Percentiles rank a stretch among this genome's conserved stretches.
Evolutionary conservation across 2,113 vertebrate genomes (phyloP).

Genomic region (Hiodon tergisus): DNA sequence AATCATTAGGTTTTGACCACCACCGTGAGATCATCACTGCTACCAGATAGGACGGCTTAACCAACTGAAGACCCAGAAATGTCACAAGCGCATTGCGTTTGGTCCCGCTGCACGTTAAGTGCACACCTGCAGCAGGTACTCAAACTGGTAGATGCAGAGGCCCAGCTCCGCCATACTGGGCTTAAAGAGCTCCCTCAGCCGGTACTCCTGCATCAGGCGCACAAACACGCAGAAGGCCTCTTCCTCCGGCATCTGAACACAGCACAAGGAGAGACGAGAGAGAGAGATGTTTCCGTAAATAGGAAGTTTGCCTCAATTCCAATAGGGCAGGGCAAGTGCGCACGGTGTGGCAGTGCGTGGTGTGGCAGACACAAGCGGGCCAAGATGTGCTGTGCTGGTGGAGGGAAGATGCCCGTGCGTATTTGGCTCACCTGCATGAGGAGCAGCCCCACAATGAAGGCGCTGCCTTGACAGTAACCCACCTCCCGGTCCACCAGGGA

Average conservation of each 20-base stretch:
- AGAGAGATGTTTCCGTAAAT: too few relatives aligned
- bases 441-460: constrained; percentile 93
- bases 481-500: constrained; percentile 91
- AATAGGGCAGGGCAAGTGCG: too few relatives aligned
- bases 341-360: background rate
- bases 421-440: constrained; percentile 80
- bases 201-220: constrained; percentile 91
- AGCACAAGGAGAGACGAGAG: background rate
- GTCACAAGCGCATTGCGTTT: too few relatives aligned
- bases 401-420: too few relatives aligned
- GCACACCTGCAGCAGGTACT: constrained; percentile 86
- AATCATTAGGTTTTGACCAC: too few relatives aligned
- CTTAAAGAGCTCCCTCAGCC: constrained; percentile 89
- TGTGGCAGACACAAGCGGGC: background rate
- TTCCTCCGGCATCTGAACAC: constrained; percentile 88
- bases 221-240: constrained; percentile 96
- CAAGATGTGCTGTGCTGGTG: too few relatives aligned
- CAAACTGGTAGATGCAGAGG: constrained; percentile 96
- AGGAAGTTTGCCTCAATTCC: too few relatives aligned
- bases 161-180: constrained; percentile 94
- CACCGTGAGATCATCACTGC: too few relatives aligned
- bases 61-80: background rate
- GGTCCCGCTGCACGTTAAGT: background rate
- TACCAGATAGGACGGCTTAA: too few relatives aligned
- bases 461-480: constrained; percentile 93